Evolutionary conservation across 2,888 invertebrate species (phyloP).

Genomic region (Dromius quadrimaculatus): DNA sequence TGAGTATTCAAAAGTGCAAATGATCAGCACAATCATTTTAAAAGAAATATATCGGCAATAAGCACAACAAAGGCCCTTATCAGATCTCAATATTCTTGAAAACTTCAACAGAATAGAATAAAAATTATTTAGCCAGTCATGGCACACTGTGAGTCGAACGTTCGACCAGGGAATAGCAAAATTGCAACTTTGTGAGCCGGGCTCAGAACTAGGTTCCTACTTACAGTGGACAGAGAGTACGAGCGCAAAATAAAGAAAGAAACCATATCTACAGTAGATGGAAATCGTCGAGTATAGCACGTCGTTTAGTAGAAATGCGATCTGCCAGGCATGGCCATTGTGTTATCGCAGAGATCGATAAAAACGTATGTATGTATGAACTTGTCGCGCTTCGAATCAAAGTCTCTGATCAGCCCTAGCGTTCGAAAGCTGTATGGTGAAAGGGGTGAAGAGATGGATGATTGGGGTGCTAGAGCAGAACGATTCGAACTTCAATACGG

Average conservation of each 20-base stretch:
- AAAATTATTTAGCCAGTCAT: constrained; percentile 36
- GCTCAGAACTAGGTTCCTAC: background rate
- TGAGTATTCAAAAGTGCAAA: too few species aligned
- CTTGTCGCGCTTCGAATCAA: constrained; percentile 40
- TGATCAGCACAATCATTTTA: too few species aligned
- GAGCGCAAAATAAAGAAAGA: constrained; percentile 46
- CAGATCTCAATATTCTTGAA: background rate
- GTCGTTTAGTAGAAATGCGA: constrained; percentile 52
- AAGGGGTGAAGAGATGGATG: constrained; percentile 1
- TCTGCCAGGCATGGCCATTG: constrained; percentile 45
- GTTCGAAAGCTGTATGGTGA: background rate
- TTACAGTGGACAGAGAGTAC: constrained; percentile 31
- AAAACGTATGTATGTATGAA: constrained; percentile 32
- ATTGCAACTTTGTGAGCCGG: constrained; percentile 5
- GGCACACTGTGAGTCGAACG: constrained; percentile 12
- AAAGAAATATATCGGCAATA: too few species aligned
- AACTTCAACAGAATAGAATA: constrained; percentile 25
- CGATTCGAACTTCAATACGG: constrained; percentile 1
- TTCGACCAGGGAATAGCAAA: constrained; percentile 20
- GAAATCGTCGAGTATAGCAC: constrained; percentile 48
- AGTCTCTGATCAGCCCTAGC: constrained; percentile 36
- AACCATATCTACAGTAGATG: constrained; percentile 48
- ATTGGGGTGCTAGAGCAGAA: constrained; percentile 12
- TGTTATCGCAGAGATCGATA: constrained; percentile 49
- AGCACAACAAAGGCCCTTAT: too few species aligned